Percentiles rank a stretch among this genome's conserved stretches.
Conservation (phyloP, 2,797 vertebrate species). For the Peromyscus attwateri region DNA sequence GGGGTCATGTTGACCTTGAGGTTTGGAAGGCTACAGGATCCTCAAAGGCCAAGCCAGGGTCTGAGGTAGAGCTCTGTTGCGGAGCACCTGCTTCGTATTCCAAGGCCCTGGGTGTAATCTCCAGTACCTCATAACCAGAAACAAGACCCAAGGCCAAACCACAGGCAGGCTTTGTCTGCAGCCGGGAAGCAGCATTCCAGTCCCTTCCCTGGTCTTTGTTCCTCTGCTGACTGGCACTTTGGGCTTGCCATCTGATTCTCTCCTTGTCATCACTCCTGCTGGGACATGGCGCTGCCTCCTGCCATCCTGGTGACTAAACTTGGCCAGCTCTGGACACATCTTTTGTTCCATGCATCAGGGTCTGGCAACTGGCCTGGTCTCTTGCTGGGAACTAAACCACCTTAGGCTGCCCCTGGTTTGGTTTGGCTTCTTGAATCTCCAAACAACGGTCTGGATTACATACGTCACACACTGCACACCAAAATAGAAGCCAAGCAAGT, state of each 20-base stretch:
- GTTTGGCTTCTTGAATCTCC: conserved; percentile 12
- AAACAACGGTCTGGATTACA: background rate
- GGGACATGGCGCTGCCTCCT: background rate
- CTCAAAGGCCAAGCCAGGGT: background rate
- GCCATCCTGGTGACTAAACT: background rate
- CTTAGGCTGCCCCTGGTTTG: conserved; percentile 31
- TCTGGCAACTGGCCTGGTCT: background rate
- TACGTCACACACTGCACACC: background rate
- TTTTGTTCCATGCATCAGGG: background rate
- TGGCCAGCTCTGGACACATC: conserved; percentile 17
- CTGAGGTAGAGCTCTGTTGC: background rate
- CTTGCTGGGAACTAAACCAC: conserved; percentile 44
- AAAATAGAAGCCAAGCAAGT: conserved; percentile 36
- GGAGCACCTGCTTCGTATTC: background rate
- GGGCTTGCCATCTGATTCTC: background rate
- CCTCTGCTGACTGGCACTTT: background rate
- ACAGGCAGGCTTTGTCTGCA: background rate
- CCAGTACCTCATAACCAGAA: background rate
- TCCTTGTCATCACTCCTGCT: background rate
- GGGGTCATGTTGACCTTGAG: background rate
- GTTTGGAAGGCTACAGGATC: background rate
- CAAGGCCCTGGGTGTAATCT: background rate
- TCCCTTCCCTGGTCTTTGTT: background rate
- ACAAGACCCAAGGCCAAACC: background rate
- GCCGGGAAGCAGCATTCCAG: background rate